Evolutionary conservation across 2,888 invertebrate species (phyloP), one percentile per base, ranked within the genome.

Genomic region (Oegoconia quadripuncta): DNA sequence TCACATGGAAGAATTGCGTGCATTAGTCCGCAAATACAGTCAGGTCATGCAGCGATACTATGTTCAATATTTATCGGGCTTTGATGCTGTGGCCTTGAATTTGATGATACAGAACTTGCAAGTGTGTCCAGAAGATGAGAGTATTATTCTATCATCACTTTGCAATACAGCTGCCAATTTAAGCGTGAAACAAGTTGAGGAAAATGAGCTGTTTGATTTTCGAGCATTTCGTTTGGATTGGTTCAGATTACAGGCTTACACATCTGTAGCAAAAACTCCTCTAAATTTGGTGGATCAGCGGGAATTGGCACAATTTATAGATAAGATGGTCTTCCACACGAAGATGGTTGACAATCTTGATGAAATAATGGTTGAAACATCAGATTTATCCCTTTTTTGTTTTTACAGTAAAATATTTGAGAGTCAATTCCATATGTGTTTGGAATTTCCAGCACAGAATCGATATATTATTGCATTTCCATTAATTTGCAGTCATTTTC

Each of bases 381-480:
- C 98, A 0, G 99, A 99, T 87, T 88, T 99, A 12, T 98, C 98
- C 0, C 93, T 99, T 48, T 99, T 99, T 74, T 99, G 99, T 74
- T 99, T 99, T 71, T 98, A 98, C 76, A 97, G 93, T 64, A 94
- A 96, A 84, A 95, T 97, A 74, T 98, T 99, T 81, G 97, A 99
- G 75, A 97, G 96, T 63, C 98, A 99, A 77, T 99, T 99, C 74
- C 97, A 97, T 66, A 97, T 97, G 96, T 99, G 99, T 78, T 88
- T 99, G 52, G 98, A 99, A 75, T 98, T 99, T 71, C 99, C 99
- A 18, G 98, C 98, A 14, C 99, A 99, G 81, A 97, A 97, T 78
- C 92, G 99, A 27, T 99, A 95, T 72, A 98, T 98, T 48, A 95
- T 99, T 51, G 97, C 98, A 35, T 99, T 99, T 75, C 99, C 99